phyloP scores from a whole-genome alignment of 2,797 vertebrate species.

The Capromys pilorides region DNA sequence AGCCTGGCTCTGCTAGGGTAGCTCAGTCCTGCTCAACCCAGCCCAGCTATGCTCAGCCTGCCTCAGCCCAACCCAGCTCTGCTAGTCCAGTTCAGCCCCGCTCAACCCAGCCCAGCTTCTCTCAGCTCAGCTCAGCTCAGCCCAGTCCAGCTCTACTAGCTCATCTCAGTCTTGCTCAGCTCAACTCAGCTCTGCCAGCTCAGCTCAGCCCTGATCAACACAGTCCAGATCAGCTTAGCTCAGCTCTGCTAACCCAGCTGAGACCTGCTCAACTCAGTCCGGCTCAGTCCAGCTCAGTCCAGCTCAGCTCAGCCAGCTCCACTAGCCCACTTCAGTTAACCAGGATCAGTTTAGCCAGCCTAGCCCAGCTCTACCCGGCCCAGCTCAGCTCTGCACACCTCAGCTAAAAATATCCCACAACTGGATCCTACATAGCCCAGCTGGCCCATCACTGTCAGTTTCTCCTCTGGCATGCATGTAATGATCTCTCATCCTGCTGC shows the following conservation, averaged over 20 bases:
- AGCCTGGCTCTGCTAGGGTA: too few relatives aligned
- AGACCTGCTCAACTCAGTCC: background rate
- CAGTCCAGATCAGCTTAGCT: background rate
- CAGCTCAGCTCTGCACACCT: background rate
- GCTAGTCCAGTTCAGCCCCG: too few relatives aligned
- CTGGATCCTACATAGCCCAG: too few relatives aligned
- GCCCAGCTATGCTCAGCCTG: too few relatives aligned
- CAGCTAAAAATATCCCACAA: background rate
- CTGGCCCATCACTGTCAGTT: background rate
- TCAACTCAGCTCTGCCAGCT: background rate
- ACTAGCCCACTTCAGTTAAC: background rate
- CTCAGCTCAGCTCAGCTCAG: background rate
- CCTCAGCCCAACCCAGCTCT: too few relatives aligned
- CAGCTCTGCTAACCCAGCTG: fast-evolving
- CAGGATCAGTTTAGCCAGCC: too few relatives aligned
- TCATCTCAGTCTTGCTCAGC: too few relatives aligned
- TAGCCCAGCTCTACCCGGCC: background rate
- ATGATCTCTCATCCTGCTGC: background rate
- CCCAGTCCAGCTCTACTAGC: too few relatives aligned
- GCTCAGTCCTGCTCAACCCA: background rate
- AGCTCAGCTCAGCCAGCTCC: background rate
- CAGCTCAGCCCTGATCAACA: background rate
- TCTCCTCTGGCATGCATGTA: fast-evolving
- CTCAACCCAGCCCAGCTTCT: too few relatives aligned
- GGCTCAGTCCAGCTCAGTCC: background rate